phyloP scores from a whole-genome alignment of 1,140 invertebrate species.

The Zaprionus capensis region DNA sequence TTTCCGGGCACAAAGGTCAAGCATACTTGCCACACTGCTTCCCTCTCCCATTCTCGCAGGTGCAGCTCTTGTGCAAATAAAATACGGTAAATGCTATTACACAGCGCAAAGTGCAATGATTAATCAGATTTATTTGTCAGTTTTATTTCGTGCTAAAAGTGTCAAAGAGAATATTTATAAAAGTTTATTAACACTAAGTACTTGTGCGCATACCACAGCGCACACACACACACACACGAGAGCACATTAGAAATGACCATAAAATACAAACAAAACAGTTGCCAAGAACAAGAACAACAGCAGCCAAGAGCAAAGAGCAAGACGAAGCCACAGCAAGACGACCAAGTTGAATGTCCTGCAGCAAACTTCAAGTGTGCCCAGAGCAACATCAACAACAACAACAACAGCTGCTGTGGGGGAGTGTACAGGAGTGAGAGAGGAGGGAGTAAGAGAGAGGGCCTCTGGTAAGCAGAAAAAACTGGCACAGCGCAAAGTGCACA shows the following conservation, averaged over 20 bases:
- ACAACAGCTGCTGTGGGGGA: constrained; percentile 24
- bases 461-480: constrained; percentile 30
- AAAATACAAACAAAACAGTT: constrained; percentile 80
- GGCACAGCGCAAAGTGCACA: constrained; percentile 64
- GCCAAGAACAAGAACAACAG: constrained; percentile 61
- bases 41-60: constrained; percentile 12
- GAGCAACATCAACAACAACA: constrained; percentile 38
- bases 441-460: neutral
- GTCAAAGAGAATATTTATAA: constrained; percentile 83
- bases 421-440: neutral
- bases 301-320: constrained; percentile 20
- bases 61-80: constrained; percentile 44
- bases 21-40: constrained; percentile 22
- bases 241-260: constrained; percentile 79
- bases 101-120: constrained; percentile 79
- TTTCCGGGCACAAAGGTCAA: constrained; percentile 32
- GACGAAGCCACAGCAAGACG: neutral
- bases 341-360: constrained; percentile 71
- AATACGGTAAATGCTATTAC: constrained; percentile 69
- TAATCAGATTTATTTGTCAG: constrained; percentile 83
- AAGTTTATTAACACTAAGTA: constrained; percentile 83
- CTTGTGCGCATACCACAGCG: constrained; percentile 45
- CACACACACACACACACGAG: constrained; percentile 27
- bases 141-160: constrained; percentile 83
- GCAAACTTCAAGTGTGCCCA: constrained; percentile 67